phyloP scores from a whole-genome alignment of 2,888 invertebrate species.

The Apodemia mormo region DNA sequence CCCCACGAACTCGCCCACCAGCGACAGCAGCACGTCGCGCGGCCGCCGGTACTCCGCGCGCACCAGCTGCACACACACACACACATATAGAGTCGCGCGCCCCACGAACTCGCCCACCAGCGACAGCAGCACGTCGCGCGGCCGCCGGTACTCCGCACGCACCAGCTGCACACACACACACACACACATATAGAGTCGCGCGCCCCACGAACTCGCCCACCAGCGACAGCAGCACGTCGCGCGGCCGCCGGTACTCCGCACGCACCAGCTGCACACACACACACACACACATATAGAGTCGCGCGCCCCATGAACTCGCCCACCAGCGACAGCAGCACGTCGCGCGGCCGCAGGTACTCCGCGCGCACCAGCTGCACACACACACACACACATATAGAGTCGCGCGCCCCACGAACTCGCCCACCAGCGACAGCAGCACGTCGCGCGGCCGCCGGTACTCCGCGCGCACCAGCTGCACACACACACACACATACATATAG shows the following conservation, averaged over 20 bases:
- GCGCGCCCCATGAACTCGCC: too few relatives aligned
- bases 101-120: too few relatives aligned
- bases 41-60: constrained; percentile 95
- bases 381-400: too few relatives aligned
- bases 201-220: constrained; percentile 96
- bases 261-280: constrained; percentile 78
- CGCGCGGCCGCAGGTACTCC: too few relatives aligned
- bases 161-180: too few relatives aligned
- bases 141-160: too few relatives aligned
- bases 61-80: constrained; percentile 69
- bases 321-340: too few relatives aligned
- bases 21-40: constrained; percentile 94
- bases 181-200: too few relatives aligned
- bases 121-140: too few relatives aligned
- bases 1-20: constrained; percentile 96
- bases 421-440: constrained; percentile 94
- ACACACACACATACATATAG: background rate
- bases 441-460: constrained; percentile 97
- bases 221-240: constrained; percentile 95
- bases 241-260: constrained; percentile 94
- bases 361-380: too few relatives aligned
- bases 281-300: background rate
- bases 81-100: background rate
- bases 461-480: constrained; percentile 83
- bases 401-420: constrained; percentile 96